These are phyloP conservation scores for Myripristis jacobus DNA, from an alignment of 2,797 vertebrate species.

Conservation along the genomic window DNA sequence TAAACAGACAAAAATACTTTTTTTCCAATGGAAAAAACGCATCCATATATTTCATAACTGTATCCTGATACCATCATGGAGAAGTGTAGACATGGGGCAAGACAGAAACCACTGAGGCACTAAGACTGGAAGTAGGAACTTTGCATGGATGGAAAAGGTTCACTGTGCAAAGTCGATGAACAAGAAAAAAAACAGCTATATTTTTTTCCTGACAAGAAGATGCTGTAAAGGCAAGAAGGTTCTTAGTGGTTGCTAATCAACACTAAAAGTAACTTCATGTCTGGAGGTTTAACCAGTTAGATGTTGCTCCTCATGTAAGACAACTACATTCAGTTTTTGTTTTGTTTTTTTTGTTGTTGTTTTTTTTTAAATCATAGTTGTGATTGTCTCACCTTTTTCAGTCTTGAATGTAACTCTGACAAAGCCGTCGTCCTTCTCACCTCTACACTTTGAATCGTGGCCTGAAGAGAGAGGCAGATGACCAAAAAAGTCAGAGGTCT, in stretches of 20 bases:
- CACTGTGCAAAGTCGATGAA: background rate
- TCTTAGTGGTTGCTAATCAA: background rate
- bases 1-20: too few relatives aligned
- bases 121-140: background rate
- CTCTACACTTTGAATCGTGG: slow-evolving; percentile 86
- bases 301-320: background rate
- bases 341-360: too few relatives aligned
- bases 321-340: background rate
- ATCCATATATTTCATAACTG: background rate
- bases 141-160: background rate
- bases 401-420: slow-evolving; percentile 94
- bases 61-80: background rate
- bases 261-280: background rate
- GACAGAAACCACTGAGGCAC: too few relatives aligned
- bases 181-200: background rate
- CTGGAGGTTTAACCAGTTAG: background rate
- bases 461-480: slow-evolving; percentile 72
- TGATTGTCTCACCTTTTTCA: slow-evolving; percentile 87
- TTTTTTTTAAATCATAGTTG: background rate
- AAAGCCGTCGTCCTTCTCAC: slow-evolving; percentile 90
- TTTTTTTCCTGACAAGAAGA: slow-evolving; percentile 1
- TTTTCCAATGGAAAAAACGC: background rate
- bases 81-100: background rate
- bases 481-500: background rate
- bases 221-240: background rate